Base-by-base conservation (phyloP, 2,797 vertebrate species). In the Poecilia picta region DNA sequence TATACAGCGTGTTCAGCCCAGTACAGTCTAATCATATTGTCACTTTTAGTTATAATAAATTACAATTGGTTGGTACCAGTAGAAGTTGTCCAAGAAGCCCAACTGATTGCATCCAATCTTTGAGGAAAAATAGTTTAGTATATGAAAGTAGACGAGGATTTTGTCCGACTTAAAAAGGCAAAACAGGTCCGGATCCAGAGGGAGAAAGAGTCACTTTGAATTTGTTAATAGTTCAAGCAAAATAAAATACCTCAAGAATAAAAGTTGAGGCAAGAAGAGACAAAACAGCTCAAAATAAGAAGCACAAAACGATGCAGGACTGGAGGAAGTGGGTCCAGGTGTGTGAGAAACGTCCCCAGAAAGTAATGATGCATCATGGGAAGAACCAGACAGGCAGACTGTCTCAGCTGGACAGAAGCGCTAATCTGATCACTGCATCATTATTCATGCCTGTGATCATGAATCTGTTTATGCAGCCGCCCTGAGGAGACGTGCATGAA, bases 401-500 rank as follows among this genome's bases (percentile, higher is more conserved):
- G 68, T 57, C 87, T 82, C 85, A 91, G 89, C 85, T 90, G 89
- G 77, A 82, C 39, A 39, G 2, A 43, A 51, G 2, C 1, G 10
- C 73, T 90, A 85, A 90, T 81, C 59, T 25, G 79, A 90, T 89
- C 31, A 70, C n/a, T 45, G 74, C 46, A 16, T 47, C 31, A 73
- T 76, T 64, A 73, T 59, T 72, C 20, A 64, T 64, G 59, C 20
- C 36, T 74, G 55, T 23, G 15, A 45, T 46, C 74, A 10, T 64
- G 74, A 46, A 71, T 75, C 41, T 73, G 33, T 73, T 64, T 10
- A 49, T 45, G 23, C 23, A 13, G 55, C 18, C n/a, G 31, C 15
- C 13, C 16, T 72, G 49, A 15, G 13, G 41, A 23, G 20, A 74
- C 15, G 28, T 12, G 41, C 43, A 31, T 74, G 15, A 46, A 59